Base-by-base conservation (phyloP, 2,113 vertebrate species). In the Proterorhinus semilunaris region DNA sequence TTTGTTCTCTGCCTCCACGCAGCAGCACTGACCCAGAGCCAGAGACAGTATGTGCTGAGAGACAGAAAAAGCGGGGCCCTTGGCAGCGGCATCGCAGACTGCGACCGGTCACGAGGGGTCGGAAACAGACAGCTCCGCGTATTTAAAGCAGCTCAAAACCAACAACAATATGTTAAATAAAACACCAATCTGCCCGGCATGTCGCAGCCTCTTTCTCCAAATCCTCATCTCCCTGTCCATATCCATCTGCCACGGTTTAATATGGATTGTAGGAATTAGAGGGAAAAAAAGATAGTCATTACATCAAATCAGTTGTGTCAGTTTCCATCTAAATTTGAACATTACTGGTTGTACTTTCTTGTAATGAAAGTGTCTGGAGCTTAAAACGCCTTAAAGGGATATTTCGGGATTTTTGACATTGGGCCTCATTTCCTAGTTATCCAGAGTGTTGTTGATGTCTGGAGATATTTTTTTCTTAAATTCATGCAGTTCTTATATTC, bases 61-160 rank as follows among this genome's bases (percentile, higher is more conserved):
- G 11, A 63, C 45, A 82, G 80, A 72, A 62, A 79, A 85, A 74
- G 8, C n/a, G 42, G 21, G 63, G 59, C 46, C 68, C 66, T 65
- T 84, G 78, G 78, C 79, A 65, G 68, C 46, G 27, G 65, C 72
- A 52, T 42, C 71, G 43, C 55, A 68, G 69, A 45, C 50, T 75
- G 13, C n/a, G 57, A 68, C 73, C 70, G 42, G 58, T 64, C 78
- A 52, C 69, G 51, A 65, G 43, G 59, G 43, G 3, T 54, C 65
- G 3, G 65, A 58, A 67, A 58, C 10, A 65, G 52, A 67, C 11
- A 48, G 9, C 16, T 57, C 45, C 67, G 50, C 4, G 45, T 57
- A 13, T 76, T 70, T 62, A 67, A 70, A 73, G 66, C 47, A 9
- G 52, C 57, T 13, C 3, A 36, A 36, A 71, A 64, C 54, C n/a